Conservation (phyloP, 2,113 vertebrate genomes). For the Sitta europaea region DNA sequence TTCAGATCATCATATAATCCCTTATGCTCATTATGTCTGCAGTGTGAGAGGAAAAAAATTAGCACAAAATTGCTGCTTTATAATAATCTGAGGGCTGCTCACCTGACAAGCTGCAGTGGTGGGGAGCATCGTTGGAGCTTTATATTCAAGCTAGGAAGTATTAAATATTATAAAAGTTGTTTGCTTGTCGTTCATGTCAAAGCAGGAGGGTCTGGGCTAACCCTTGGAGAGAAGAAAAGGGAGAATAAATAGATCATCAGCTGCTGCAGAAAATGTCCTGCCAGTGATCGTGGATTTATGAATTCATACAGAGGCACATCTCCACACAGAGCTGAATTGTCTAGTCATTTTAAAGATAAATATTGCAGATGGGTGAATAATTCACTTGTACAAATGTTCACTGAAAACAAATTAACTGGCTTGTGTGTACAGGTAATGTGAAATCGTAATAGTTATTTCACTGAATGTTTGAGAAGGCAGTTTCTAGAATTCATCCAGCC, state of each 20-base stretch:
- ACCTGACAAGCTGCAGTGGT: not conserved
- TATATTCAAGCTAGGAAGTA: not conserved
- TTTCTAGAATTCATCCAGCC: not conserved
- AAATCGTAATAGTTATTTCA: not conserved
- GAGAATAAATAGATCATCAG: constrained; percentile 48
- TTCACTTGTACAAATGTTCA: constrained; percentile 50
- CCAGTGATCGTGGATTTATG: constrained; percentile 23
- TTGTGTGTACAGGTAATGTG: constrained; percentile 25
- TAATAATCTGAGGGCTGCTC: not conserved
- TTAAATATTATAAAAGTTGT: not conserved
- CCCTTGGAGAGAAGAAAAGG: constrained; percentile 21
- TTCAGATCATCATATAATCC: not conserved
- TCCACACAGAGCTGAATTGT: constrained; percentile 20
- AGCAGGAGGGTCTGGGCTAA: not conserved
- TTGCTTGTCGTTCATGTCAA: not conserved
- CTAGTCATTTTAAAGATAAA: constrained; percentile 57
- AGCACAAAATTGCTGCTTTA: not conserved
- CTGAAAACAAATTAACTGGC: constrained; percentile 46
- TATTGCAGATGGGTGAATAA: constrained; percentile 62
- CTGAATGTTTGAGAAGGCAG: not conserved
- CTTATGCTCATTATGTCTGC: not conserved
- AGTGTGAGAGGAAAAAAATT: not conserved
- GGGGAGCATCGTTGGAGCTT: not conserved
- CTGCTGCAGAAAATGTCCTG: constrained; percentile 28
- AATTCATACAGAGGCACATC: not conserved